These are phyloP conservation scores for Toxotes lorentzi DNA, from an alignment of 2,797 vertebrate species.

Conservation along the genomic window DNA sequence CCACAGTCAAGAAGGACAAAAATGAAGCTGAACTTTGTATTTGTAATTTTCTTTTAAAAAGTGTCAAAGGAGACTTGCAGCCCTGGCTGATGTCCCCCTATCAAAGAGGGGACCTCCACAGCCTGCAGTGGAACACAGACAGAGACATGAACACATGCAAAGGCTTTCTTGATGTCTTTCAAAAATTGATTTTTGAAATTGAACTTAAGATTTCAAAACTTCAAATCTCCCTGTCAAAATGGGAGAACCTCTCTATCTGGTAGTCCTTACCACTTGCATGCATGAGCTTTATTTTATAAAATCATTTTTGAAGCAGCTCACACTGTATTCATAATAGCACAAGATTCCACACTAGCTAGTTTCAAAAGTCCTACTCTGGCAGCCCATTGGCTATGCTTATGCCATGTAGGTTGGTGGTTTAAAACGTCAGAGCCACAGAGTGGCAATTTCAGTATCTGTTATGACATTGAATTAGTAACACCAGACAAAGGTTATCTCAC, in stretches of 20 bases:
- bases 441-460: not conserved
- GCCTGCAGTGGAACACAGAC: no score
- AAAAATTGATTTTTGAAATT: no score
- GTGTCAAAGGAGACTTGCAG: no score
- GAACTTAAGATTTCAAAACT: no score
- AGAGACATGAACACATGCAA: no score
- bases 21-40: slow-evolving; percentile 24
- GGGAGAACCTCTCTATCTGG: not conserved
- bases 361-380: not conserved
- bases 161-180: no score
- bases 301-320: not conserved
- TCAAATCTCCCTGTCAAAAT: not conserved
- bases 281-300: not conserved
- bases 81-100: no score
- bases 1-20: slow-evolving; percentile 1
- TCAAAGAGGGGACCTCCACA: no score
- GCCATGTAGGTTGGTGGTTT: not conserved
- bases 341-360: not conserved
- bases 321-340: not conserved
- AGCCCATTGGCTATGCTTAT: not conserved
- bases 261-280: not conserved
- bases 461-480: slow-evolving; percentile 9
- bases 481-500: slow-evolving; percentile 4
- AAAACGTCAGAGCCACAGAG: no score
- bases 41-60: no score